phyloP scores from a whole-genome alignment of 2,888 invertebrate species.

The Metellina segmentata region DNA sequence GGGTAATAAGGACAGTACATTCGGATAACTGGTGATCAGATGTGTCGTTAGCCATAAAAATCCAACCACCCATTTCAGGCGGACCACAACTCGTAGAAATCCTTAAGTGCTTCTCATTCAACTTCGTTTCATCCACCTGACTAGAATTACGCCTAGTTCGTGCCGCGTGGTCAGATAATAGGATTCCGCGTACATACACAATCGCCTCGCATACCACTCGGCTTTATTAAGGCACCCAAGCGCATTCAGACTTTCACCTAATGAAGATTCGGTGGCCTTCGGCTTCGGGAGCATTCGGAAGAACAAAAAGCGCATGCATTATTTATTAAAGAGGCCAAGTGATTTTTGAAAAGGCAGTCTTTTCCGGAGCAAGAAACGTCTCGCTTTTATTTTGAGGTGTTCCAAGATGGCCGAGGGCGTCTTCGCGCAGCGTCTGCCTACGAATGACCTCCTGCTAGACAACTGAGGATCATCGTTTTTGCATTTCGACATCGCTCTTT shows the following conservation, averaged over 20 bases:
- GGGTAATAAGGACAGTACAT: too few species aligned
- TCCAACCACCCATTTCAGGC: too few species aligned
- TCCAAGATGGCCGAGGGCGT: constrained; percentile 55
- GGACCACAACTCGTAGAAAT: too few species aligned
- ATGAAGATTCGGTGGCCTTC: constrained; percentile 28
- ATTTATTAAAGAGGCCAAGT: constrained; percentile 53
- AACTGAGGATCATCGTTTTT: constrained; percentile 4
- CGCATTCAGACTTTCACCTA: constrained; percentile 1
- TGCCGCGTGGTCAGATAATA: neutral
- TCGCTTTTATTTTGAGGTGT: constrained; percentile 50
- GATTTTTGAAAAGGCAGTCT: constrained; percentile 35
- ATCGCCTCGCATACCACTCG: neutral
- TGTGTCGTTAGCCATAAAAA: too few species aligned
- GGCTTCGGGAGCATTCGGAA: neutral
- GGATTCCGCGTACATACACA: neutral
- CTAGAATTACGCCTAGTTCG: neutral
- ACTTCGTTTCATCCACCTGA: neutral
- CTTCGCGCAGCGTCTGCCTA: constrained; percentile 58
- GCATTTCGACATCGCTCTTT: constrained; percentile 46
- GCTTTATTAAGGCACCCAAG: neutral
- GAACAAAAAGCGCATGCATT: constrained; percentile 41
- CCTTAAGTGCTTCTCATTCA: too few species aligned
- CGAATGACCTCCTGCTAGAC: constrained; percentile 56
- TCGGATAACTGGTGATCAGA: too few species aligned
- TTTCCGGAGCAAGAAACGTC: constrained; percentile 25